Conservation (phyloP, 2,113 vertebrate species). For the Galbula dea region DNA sequence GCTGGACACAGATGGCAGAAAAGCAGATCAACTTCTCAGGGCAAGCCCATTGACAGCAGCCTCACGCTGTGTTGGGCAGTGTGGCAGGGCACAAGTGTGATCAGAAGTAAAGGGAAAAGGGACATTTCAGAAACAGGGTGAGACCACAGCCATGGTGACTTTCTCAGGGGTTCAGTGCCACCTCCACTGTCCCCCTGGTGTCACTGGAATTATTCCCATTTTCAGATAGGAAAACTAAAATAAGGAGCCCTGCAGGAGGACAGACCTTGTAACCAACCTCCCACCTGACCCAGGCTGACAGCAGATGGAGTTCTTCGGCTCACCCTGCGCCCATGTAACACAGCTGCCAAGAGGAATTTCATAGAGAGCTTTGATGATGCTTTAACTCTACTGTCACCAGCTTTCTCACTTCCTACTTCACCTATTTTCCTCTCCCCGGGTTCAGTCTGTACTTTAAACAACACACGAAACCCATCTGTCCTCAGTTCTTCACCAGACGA, state of each 20-base stretch:
- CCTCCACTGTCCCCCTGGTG: background rate
- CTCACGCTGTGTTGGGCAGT: accelerated
- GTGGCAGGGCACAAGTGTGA: background rate
- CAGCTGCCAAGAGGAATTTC: background rate
- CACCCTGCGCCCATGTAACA: accelerated
- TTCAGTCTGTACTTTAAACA: background rate
- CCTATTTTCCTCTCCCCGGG: background rate
- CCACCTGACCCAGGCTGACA: accelerated
- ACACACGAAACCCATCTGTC: background rate
- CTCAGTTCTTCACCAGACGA: background rate
- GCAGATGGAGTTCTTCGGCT: background rate
- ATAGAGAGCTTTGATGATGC: background rate
- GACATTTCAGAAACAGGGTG: background rate
- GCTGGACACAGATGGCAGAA: background rate
- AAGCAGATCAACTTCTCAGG: background rate
- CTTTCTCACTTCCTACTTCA: background rate
- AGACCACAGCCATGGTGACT: background rate
- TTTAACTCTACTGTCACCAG: background rate
- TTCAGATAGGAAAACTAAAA: background rate
- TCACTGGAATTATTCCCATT: background rate
- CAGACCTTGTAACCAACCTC: background rate
- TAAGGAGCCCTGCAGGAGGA: background rate
- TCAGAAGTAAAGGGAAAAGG: background rate
- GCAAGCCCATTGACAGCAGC: accelerated
- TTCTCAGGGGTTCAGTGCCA: background rate